Percentiles rank a stretch among this genome's conserved stretches.
phyloP scores from a whole-genome alignment of 1,140 invertebrate genomes.

The Diabrotica undecimpunctata region DNA sequence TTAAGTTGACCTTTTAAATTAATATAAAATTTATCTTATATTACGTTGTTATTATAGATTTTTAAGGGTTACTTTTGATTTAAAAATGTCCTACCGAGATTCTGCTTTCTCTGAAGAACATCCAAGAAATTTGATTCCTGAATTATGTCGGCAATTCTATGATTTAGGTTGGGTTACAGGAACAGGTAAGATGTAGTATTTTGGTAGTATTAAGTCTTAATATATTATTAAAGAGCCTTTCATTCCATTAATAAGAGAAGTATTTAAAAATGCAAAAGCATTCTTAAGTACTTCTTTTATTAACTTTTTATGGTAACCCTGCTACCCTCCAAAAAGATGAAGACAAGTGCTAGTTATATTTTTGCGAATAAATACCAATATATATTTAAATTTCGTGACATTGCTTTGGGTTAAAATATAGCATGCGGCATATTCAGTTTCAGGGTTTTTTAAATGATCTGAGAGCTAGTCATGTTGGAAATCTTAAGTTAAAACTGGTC shows the following conservation, averaged over 20 bases:
- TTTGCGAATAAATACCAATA: background rate
- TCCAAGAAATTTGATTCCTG: conserved; percentile 82
- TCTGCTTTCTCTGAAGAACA: conserved; percentile 57
- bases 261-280: background rate
- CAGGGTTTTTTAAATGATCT: too few relatives aligned
- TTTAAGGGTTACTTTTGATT: too few relatives aligned
- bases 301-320: background rate
- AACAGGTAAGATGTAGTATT: conserved; percentile 53
- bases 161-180: conserved; percentile 94
- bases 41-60: too few relatives aligned
- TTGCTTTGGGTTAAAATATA: too few relatives aligned
- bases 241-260: background rate
- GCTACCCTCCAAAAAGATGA: too few relatives aligned
- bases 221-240: background rate
- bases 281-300: background rate
- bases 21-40: too few relatives aligned
- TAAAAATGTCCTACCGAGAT: conserved; percentile 11
- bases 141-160: conserved; percentile 88
- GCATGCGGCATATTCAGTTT: too few relatives aligned
- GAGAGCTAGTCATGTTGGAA: too few relatives aligned
- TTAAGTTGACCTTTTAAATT: too few relatives aligned
- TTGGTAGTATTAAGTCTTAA: background rate
- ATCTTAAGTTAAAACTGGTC: too few relatives aligned
- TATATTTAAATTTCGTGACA: too few relatives aligned
- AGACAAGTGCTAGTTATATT: background rate